These are phyloP conservation scores for Sinocyclocheilus anshuiensis DNA, from an alignment of 2,113 vertebrate genomes.

Conservation along the genomic window DNA sequence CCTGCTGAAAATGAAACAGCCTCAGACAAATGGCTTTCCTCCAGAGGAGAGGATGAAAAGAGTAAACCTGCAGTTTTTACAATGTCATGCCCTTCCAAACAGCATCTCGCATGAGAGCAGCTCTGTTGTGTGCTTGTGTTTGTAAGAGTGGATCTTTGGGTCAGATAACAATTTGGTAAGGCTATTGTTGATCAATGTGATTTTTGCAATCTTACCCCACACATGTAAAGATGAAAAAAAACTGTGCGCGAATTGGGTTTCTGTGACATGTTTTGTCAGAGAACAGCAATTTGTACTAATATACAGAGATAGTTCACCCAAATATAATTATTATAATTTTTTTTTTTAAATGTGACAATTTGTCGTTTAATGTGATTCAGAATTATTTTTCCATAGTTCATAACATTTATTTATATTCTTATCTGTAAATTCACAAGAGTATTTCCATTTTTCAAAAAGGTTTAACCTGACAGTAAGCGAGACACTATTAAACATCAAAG, in stretches of 20 bases:
- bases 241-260: not conserved
- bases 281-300: not conserved
- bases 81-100: slow-evolving; percentile 74
- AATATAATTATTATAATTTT: not conserved
- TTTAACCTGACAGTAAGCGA: not conserved
- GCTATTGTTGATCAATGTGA: not conserved
- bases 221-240: not conserved
- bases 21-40: slow-evolving; percentile 73
- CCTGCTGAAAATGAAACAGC: slow-evolving; percentile 70
- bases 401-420: not conserved
- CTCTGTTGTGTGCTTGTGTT: slow-evolving; percentile 6
- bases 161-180: not conserved
- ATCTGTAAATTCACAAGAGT: not conserved
- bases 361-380: not conserved
- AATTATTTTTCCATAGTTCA: not conserved
- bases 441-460: not conserved
- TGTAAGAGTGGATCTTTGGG: not conserved
- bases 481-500: not conserved
- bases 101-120: slow-evolving; percentile 57
- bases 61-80: slow-evolving; percentile 74
- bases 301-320: not conserved
- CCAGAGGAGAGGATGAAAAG: slow-evolving; percentile 72
- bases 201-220: not conserved
- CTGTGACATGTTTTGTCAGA: not conserved
- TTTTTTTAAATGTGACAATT: not conserved